Percentiles rank a stretch among this genome's conserved stretches.
Conservation (phyloP, 2,113 vertebrate species). For the Jacana jacana region DNA sequence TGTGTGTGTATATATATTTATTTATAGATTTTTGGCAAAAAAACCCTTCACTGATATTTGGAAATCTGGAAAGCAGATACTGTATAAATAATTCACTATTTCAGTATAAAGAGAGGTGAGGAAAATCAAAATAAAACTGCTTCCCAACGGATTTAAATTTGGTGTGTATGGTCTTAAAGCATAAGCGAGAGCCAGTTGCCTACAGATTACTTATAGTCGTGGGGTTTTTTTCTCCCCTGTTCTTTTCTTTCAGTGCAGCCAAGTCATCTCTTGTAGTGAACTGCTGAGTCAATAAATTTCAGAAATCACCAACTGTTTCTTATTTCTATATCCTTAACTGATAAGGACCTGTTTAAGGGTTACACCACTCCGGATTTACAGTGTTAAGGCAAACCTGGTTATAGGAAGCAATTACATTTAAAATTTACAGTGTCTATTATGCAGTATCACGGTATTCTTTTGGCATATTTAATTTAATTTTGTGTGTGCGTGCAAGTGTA, state of each 20-base stretch:
- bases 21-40: neutral
- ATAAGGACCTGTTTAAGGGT: conserved; percentile 44
- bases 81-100: neutral
- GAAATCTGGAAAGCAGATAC: conserved; percentile 19
- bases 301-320: conserved; percentile 35
- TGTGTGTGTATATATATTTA: neutral
- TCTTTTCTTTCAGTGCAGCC: neutral
- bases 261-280: conserved; percentile 22
- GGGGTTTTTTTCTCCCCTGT: neutral
- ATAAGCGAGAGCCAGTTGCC: neutral
- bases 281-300: conserved; percentile 47
- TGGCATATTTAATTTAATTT: neutral
- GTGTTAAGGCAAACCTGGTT: conserved; percentile 21
- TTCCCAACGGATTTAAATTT: neutral
- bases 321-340: conserved; percentile 28
- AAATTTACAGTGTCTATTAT: neutral
- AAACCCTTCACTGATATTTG: neutral
- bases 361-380: conserved; percentile 54
- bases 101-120: neutral
- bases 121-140: neutral
- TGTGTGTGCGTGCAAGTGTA: neutral
- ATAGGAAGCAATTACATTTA: conserved; percentile 11
- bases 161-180: neutral
- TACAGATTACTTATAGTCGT: neutral
- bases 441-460: neutral